Percentiles rank a stretch among this genome's conserved stretches.
Evolutionary conservation across 2,888 invertebrate genomes (phyloP).

Genomic region (Yponomeuta evonymella): DNA sequence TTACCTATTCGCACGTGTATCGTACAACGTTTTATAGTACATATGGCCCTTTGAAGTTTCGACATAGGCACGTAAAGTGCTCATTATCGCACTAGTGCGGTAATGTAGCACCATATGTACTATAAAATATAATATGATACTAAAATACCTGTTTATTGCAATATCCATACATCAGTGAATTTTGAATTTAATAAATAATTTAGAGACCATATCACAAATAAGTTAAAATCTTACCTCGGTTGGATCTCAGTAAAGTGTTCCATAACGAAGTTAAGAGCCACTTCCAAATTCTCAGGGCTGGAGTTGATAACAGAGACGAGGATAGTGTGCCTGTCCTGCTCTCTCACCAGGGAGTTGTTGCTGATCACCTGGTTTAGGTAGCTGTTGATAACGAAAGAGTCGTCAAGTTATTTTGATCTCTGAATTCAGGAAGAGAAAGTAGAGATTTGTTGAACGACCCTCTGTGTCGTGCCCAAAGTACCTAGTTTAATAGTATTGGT

Average conservation of each 20-base stretch:
- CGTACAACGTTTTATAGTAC: too few relatives aligned
- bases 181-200: not conserved
- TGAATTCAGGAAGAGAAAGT: not conserved
- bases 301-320: constrained; percentile 59
- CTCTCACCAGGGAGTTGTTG: constrained; percentile 46
- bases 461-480: too few relatives aligned
- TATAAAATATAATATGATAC: too few relatives aligned
- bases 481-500: too few relatives aligned
- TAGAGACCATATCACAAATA: not conserved
- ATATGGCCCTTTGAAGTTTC: too few relatives aligned
- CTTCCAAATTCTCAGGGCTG: constrained; percentile 54
- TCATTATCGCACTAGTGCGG: too few relatives aligned
- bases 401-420: too few relatives aligned
- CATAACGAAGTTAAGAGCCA: constrained; percentile 60
- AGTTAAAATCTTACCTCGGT: constrained; percentile 38
- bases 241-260: constrained; percentile 57
- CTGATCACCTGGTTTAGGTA: constrained; percentile 55
- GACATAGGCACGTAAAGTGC: too few relatives aligned
- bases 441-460: not conserved
- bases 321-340: constrained; percentile 60
- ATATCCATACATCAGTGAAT: too few relatives aligned
- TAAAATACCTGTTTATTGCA: too few relatives aligned
- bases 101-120: too few relatives aligned
- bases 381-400: constrained; percentile 30
- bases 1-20: too few relatives aligned